These are phyloP conservation scores for Balaenoptera acutorostrata DNA, from an alignment of 2,113 vertebrate genomes.

Conservation along the genomic window DNA sequence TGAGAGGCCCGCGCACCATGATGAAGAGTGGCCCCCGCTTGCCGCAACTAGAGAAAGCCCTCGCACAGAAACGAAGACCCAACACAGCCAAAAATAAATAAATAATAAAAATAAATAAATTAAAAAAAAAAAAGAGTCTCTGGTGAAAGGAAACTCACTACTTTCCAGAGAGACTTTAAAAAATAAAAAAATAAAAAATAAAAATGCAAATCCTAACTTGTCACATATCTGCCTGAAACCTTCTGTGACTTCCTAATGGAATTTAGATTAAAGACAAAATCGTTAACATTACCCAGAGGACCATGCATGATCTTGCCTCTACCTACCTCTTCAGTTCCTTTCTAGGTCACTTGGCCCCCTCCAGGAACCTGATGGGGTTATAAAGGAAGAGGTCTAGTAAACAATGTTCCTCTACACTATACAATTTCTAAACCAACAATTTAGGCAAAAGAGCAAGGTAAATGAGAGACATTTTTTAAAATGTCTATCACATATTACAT, in stretches of 20 bases:
- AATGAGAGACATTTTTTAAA: neutral
- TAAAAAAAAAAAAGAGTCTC: too few species aligned
- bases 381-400: neutral
- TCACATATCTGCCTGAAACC: neutral
- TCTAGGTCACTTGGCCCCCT: neutral
- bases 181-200: too few species aligned
- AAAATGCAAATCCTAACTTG: neutral
- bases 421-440: neutral
- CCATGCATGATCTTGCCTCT: neutral
- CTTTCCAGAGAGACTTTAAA: too few species aligned
- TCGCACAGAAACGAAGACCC: too few species aligned
- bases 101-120: too few species aligned
- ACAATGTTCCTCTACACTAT: neutral
- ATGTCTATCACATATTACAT: neutral
- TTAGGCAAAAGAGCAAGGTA: conserved; percentile 1
- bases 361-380: neutral
- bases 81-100: too few species aligned
- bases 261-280: neutral
- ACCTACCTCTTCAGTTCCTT: neutral
- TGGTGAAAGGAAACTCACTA: too few species aligned
- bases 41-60: too few species aligned
- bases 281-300: neutral
- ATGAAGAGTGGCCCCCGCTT: too few species aligned
- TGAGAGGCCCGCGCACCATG: too few species aligned
- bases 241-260: neutral